Conservation (phyloP, 2,113 vertebrate species). For the Chelonoidis abingdonii region DNA sequence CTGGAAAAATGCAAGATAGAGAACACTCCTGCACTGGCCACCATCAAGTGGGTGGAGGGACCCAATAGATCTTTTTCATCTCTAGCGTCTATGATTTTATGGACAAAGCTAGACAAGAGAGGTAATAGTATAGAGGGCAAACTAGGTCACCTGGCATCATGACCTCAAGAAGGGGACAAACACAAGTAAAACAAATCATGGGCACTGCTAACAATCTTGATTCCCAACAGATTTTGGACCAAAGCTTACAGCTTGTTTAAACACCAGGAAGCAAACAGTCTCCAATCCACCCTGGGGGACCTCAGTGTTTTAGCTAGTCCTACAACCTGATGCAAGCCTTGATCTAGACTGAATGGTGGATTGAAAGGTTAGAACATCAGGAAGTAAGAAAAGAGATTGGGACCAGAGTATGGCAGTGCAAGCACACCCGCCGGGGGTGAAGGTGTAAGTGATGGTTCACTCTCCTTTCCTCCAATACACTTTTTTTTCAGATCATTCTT, state of each 20-base stretch:
- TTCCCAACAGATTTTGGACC: background rate
- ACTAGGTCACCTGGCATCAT: fast-evolving
- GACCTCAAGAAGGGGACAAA: background rate
- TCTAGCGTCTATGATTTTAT: fast-evolving
- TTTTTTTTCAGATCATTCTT: background rate
- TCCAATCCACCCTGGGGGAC: fast-evolving
- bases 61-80: background rate
- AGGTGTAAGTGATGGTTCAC: fast-evolving
- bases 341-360: background rate
- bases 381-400: background rate
- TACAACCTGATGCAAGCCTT: background rate
- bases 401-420: fast-evolving
- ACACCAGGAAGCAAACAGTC: background rate
- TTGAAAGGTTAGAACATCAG: background rate
- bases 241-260: background rate
- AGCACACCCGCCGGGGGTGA: background rate
- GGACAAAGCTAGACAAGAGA: background rate
- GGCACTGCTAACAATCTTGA: background rate
- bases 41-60: background rate
- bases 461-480: background rate
- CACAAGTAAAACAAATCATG: slow-evolving; percentile 40
- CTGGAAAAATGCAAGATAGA: background rate
- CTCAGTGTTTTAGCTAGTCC: background rate
- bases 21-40: background rate
- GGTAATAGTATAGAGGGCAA: background rate